These are phyloP conservation scores for Dicyrtomina minuta DNA, from an alignment of 2,888 invertebrate genomes.

Conservation along the genomic window DNA sequence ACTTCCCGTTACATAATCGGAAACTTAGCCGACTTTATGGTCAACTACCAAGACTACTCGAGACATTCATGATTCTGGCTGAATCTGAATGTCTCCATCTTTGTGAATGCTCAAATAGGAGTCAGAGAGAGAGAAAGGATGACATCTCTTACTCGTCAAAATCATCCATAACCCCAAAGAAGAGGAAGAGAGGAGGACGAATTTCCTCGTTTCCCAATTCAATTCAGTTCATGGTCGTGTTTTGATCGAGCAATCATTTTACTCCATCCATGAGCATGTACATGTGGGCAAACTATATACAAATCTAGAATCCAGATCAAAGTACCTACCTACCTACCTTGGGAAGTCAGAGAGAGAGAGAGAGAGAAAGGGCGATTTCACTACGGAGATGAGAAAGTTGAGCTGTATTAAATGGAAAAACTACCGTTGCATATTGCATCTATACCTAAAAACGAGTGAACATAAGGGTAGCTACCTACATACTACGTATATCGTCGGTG, in stretches of 20 bases:
- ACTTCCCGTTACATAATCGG: background rate
- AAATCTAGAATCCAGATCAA: no score
- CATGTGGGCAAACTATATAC: no score
- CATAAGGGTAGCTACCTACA: no score
- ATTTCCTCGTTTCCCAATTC: background rate
- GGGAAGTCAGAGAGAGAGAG: background rate
- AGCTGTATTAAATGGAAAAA: no score
- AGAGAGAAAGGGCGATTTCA: no score
- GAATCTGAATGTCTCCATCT: no score
- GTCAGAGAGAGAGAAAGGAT: background rate
- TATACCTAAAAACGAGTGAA: no score
- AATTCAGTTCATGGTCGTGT: conserved; percentile 10
- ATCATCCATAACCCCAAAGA: background rate
- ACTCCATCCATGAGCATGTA: background rate
- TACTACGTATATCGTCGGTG: no score
- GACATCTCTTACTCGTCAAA: background rate
- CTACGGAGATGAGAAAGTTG: no score
- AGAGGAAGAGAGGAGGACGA: background rate
- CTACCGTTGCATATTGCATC: no score
- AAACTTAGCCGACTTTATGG: conserved; percentile 17
- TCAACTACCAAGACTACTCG: conserved; percentile 1
- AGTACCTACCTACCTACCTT: no score
- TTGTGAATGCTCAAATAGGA: no score
- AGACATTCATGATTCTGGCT: background rate
- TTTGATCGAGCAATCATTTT: conserved; percentile 9